A percentile compares a stretch with the other conserved stretches of the same genome.
phyloP scores from a whole-genome alignment of 2,113 vertebrate species.

The Capra hircus region DNA sequence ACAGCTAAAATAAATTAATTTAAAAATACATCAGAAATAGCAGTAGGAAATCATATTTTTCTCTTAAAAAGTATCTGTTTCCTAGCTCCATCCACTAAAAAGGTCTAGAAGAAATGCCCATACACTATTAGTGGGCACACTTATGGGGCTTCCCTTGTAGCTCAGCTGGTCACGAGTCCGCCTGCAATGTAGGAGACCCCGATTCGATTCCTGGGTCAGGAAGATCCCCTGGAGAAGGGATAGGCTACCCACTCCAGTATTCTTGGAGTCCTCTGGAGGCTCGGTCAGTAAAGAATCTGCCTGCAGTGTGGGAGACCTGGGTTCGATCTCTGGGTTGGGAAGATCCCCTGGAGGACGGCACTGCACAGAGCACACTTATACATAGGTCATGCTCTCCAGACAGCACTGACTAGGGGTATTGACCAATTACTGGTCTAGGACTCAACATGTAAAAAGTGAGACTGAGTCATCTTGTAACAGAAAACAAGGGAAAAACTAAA shows the following conservation, averaged over 20 bases:
- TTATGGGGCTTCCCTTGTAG: background rate
- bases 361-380: background rate
- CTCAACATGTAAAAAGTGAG: background rate
- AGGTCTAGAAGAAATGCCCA: background rate
- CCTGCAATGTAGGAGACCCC: background rate
- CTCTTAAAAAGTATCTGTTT: background rate
- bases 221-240: background rate
- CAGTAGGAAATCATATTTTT: background rate
- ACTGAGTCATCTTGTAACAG: background rate
- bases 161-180: background rate
- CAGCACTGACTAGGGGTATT: background rate
- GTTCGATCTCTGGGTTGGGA: background rate
- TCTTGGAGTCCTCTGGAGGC: background rate
- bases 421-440: background rate
- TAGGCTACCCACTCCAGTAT: background rate
- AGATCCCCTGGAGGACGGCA: background rate
- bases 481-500: background rate
- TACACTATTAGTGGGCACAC: background rate
- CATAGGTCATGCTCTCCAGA: background rate
- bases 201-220: background rate
- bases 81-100: background rate
- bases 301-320: background rate
- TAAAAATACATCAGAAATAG: background rate
- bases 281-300: background rate
- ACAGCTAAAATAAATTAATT: background rate